Evolutionary conservation across 2,888 invertebrate species (phyloP), one percentile per base, ranked within the genome.

Genomic region (Arenicola marina): DNA sequence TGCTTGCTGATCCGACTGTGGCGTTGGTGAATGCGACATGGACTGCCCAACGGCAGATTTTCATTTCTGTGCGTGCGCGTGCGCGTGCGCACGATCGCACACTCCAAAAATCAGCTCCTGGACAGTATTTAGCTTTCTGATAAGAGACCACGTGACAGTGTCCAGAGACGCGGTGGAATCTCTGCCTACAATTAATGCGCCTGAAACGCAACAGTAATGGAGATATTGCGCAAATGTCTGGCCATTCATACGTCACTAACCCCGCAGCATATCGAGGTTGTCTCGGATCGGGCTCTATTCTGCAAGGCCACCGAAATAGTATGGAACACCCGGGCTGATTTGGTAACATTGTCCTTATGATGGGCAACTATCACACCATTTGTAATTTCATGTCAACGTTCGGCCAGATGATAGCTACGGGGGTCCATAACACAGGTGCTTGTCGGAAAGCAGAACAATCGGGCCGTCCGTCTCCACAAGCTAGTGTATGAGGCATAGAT

Each of bases 221-320:
- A 62, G 45, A 44, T 63, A 3, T 38, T 62, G 31, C 21, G 28
- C 26, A 54, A 63, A 54, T 62, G 55, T 31, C 21, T 48, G 45
- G 18, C 21, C n/a, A 63, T 63, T 45, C 33, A 24, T 55, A 11
- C 58, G 24, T 1, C 24, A 29, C 58, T 67, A n/a, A 1, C 63
- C 2, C 56, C 65, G 2, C 33, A 64, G 21, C 59, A 48, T 15
- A 63, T 66, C 7, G 57, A 48, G 15, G 33, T 38, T 54, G 59
- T 65, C 18, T 51, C 68, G 21, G 66, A 70, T 55, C 67, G 72
- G 62, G 70, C 69, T 43, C 57, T 72, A 28, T 72, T 62, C 66
- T 61, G 69, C n/a, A 73, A 71, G 56, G 71, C 67, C 45, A 55
- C 64, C n/a, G 68, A 72, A 48, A 58, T 73, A 3, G 38, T 61